Evolutionary conservation across 2,113 vertebrate genomes (phyloP).

Genomic region (Tenrec ecaudatus): DNA sequence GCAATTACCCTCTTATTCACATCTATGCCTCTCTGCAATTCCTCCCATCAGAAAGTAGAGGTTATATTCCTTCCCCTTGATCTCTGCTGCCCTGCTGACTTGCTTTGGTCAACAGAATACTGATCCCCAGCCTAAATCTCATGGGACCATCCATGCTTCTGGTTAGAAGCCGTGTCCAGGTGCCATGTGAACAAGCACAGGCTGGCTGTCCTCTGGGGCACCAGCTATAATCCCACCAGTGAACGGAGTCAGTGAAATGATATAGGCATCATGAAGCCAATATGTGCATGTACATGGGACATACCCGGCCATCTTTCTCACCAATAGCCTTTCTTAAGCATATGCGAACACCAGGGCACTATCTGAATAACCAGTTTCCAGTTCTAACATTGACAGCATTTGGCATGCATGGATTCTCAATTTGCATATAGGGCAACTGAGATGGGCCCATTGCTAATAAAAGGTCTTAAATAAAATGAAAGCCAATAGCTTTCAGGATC

Average conservation of each 20-base stretch:
- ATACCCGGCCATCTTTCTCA: not conserved
- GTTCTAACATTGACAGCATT: not conserved
- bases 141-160: not conserved
- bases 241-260: not conserved
- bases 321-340: not conserved
- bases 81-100: slow-evolving; percentile 9
- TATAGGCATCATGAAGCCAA: not conserved
- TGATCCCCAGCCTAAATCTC: not conserved
- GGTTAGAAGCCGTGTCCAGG: not conserved
- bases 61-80: not conserved
- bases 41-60: not conserved
- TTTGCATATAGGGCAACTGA: slow-evolving; percentile 15
- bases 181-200: not conserved
- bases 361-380: slow-evolving; percentile 14
- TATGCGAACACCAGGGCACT: not conserved
- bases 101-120: not conserved
- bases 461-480: not conserved
- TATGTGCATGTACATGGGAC: not conserved
- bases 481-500: slow-evolving; percentile 14
- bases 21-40: not conserved
- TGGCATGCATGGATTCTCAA: slow-evolving; percentile 17
- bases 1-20: not conserved
- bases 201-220: not conserved
- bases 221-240: not conserved
- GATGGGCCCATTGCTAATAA: not conserved